Evolutionary conservation across 2,888 invertebrate species (phyloP).

Genomic region (Choreutis nemorana): DNA sequence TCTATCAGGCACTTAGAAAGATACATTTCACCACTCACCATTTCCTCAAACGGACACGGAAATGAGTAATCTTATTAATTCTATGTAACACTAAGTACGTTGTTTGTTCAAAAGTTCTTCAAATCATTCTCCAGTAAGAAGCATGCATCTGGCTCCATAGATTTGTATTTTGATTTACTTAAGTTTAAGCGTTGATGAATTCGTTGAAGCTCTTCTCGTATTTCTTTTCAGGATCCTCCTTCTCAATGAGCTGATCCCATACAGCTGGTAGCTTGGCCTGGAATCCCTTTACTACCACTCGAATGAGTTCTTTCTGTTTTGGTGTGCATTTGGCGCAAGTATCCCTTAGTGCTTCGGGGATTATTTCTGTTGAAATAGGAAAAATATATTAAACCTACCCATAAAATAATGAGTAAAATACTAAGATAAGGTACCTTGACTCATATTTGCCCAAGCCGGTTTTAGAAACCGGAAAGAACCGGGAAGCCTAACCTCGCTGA

Average conservation of each 20-base stretch:
- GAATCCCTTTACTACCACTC: constrained; percentile 55
- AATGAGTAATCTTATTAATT: too few species aligned
- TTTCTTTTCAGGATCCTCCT: constrained; percentile 57
- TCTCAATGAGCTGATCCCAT: constrained; percentile 40
- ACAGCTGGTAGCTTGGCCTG: constrained; percentile 45
- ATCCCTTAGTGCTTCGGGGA: constrained; percentile 67
- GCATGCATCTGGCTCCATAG: too few species aligned
- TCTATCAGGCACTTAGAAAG: too few species aligned
- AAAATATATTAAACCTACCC: background rate
- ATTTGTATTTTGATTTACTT: constrained; percentile 1
- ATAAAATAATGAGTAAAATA: background rate
- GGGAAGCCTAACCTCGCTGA: too few species aligned
- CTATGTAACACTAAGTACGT: too few species aligned
- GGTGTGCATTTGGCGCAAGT: constrained; percentile 67
- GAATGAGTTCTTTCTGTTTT: constrained; percentile 63
- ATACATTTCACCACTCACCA: too few species aligned
- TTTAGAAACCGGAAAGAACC: too few species aligned
- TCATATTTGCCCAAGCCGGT: background rate
- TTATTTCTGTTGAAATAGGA: constrained; percentile 42
- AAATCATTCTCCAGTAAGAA: too few species aligned
- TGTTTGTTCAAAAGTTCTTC: too few species aligned
- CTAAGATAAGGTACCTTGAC: background rate
- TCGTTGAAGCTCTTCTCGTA: constrained; percentile 56
- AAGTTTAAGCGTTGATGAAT: constrained; percentile 7
- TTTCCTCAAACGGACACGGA: too few species aligned